phyloP scores from a whole-genome alignment of 2,797 vertebrate genomes.

The Micromesistius poutassou region DNA sequence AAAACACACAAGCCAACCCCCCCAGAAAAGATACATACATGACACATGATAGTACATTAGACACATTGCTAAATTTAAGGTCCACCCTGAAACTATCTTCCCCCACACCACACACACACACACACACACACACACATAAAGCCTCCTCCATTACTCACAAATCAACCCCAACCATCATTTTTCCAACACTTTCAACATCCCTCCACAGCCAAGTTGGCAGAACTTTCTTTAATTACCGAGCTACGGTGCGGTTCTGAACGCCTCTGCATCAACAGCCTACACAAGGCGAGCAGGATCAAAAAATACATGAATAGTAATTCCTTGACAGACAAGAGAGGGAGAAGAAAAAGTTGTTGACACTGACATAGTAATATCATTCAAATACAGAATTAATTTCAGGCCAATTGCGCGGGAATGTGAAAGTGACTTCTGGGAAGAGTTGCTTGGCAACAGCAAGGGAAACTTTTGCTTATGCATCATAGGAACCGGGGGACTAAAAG shows the following conservation, averaged over 20 bases:
- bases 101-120: not conserved
- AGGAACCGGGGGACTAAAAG: not conserved
- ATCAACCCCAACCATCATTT: slow-evolving; percentile 13
- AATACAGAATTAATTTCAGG: not conserved
- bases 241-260: not conserved
- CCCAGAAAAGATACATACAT: not conserved
- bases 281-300: not conserved
- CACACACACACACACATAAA: not conserved
- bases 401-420: not conserved
- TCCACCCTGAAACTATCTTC: not conserved
- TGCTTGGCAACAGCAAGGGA: not conserved
- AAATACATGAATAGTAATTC: slow-evolving; percentile 23
- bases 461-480: not conserved
- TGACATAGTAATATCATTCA: slow-evolving; percentile 5
- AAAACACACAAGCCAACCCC: not conserved
- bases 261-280: not conserved
- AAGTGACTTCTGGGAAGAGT: slow-evolving; percentile 2
- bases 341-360: slow-evolving; percentile 14
- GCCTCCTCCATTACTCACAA: slow-evolving; percentile 16
- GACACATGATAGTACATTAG: not conserved
- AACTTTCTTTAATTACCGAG: not conserved
- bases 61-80: not conserved
- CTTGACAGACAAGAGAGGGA: slow-evolving; percentile 7
- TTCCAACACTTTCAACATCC: slow-evolving; percentile 37
- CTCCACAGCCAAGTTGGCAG: not conserved